Conservation (phyloP, 1,140 invertebrate genomes). For the Papilio glaucus region DNA sequence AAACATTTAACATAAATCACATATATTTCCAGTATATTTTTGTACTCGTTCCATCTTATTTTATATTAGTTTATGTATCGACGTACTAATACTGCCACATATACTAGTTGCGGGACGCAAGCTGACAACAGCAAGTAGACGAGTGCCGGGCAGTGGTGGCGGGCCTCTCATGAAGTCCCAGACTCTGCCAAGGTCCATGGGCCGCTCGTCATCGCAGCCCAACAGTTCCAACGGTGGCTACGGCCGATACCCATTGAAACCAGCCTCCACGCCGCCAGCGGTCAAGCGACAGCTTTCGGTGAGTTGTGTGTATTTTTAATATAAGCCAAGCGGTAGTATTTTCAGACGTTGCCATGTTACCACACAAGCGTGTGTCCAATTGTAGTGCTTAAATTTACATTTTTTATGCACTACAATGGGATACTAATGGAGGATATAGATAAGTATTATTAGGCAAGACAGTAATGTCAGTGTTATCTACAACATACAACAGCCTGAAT, state of each 20-base stretch:
- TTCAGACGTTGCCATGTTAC: too few species aligned
- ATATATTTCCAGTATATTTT: background rate
- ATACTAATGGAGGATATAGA: too few species aligned
- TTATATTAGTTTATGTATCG: too few species aligned
- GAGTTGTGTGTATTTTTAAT: constrained; percentile 60
- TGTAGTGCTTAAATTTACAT: background rate
- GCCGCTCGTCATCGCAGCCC: constrained; percentile 85
- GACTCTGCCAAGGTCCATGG: constrained; percentile 92
- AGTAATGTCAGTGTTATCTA: background rate
- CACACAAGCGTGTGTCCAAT: too few species aligned
- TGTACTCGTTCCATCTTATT: too few species aligned
- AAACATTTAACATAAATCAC: background rate
- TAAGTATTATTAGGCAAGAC: background rate
- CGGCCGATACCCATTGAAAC: constrained; percentile 86
- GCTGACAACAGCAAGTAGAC: constrained; percentile 87
- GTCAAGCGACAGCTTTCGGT: constrained; percentile 91
- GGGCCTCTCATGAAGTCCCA: constrained; percentile 90
- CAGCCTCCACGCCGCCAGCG: constrained; percentile 90
- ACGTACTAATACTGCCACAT: background rate
- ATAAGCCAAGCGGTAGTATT: too few species aligned
- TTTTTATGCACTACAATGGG: too few species aligned
- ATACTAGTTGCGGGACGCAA: constrained; percentile 86
- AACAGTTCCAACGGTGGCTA: constrained; percentile 80
- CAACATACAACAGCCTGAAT: too few species aligned
- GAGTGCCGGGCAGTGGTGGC: constrained; percentile 84